A percentile compares a stretch with the other conserved stretches of the same genome.
Conservation (phyloP, 2,797 vertebrate species). For the Buceros bicornis region DNA sequence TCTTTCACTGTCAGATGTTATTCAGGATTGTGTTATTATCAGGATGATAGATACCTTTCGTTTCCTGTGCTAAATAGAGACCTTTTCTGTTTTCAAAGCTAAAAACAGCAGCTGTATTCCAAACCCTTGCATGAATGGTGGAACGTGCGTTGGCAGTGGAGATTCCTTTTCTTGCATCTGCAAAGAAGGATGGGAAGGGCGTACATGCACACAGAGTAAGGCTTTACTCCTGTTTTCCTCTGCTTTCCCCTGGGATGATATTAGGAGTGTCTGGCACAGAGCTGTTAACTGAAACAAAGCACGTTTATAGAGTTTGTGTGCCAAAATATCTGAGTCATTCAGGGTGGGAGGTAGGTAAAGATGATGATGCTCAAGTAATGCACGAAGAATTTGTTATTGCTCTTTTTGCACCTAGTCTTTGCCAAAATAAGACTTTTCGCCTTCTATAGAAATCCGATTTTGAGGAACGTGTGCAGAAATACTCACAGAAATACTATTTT, state of each 20-base stretch:
- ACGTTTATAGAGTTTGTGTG: constrained; percentile 20
- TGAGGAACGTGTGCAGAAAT: not conserved
- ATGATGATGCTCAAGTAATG: constrained; percentile 18
- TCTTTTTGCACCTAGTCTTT: not conserved
- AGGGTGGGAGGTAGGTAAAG: constrained; percentile 58
- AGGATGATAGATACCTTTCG: not conserved
- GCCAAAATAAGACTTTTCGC: not conserved
- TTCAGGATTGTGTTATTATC: not conserved
- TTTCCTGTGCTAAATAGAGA: not conserved
- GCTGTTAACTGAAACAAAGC: constrained; percentile 38
- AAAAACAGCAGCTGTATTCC: constrained; percentile 93
- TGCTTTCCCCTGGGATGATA: constrained; percentile 1
- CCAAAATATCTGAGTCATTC: constrained; percentile 73
- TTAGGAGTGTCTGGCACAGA: constrained; percentile 48
- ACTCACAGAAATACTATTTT: not conserved
- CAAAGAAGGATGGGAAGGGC: constrained; percentile 95
- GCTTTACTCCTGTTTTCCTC: not conserved
- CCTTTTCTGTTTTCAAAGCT: constrained; percentile 76
- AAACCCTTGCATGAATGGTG: constrained; percentile 92
- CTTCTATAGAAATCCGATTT: not conserved
- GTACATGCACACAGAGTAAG: constrained; percentile 91
- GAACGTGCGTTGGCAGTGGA: constrained; percentile 91
- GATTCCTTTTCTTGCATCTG: constrained; percentile 95
- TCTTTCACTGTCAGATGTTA: not conserved
- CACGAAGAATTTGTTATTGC: not conserved